Base-by-base conservation (phyloP, 2,888 invertebrate genomes). In the Neoscelio sp. region DNA sequence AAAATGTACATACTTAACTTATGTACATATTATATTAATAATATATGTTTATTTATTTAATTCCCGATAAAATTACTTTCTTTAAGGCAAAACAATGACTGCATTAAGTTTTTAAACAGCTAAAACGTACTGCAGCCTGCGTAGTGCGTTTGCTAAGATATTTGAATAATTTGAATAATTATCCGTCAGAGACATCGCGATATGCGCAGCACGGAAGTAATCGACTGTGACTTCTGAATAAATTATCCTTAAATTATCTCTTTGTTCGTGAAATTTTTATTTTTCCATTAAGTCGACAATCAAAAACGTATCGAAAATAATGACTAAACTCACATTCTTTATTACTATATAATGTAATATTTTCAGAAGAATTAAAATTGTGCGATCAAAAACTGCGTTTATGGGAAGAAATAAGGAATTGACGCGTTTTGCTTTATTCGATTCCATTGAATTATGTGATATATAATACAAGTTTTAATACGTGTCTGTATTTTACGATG, bases 161-260 rank as follows among this genome's bases (percentile, higher is more conserved):
- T 50, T 48, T 64, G 50, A 64, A 48, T 62, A 62, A 62, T 62
- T 44, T 42, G 33, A 44, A 46, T 68, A 67, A 67, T 67, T 56
- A 68, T 68, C 44, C 46, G 17, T 28, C 26, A 26, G 35, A 46
- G 56, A 30, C 28, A 44, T 17, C 17, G 56, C 38, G 38, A 56
- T 56, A 46, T 35, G 44, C 35, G 38, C 52, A 33, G 8, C 38
- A 23, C 13, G 46, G 15, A 35, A 8, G 35, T 50, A 64, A 64
- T 50, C 40, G 40, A 33, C 48, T 35, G 64, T 26, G 38, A 64
- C 54, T 46, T 35, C 5, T 56, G 54, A 42, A 58, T 58, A 42
- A 58, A 58, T 58, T 42, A 58, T 28, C 8, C 15, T 42, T 10
- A n/a, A 28, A 58, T 42, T 42, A 23, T 10, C 17, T 33, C 20